Evolutionary conservation across 2,888 invertebrate species (phyloP).

Genomic region (Hypsopygia costalis): DNA sequence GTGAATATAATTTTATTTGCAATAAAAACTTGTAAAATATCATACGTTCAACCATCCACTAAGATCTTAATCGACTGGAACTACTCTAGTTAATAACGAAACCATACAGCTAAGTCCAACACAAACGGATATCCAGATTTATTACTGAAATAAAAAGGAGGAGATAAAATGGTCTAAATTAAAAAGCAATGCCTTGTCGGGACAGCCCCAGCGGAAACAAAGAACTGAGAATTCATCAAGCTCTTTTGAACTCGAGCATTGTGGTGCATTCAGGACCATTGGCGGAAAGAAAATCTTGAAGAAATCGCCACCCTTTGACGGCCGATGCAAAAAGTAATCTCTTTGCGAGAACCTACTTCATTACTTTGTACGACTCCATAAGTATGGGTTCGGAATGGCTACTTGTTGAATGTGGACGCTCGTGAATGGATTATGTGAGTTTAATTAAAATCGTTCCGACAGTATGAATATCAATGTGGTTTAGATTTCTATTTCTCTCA

Average conservation of each 20-base stretch:
- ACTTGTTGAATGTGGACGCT: constrained; percentile 66
- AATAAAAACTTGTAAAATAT: no score
- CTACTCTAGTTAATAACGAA: constrained; percentile 9
- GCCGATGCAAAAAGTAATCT: constrained; percentile 65
- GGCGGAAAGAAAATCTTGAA: constrained; percentile 69
- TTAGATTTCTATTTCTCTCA: constrained; percentile 9
- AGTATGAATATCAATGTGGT: constrained; percentile 32
- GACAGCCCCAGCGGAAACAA: constrained; percentile 74
- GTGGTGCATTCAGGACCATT: constrained; percentile 68
- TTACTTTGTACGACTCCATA: constrained; percentile 56
- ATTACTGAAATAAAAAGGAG: constrained; percentile 65
- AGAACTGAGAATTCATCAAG: constrained; percentile 75
- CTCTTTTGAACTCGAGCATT: constrained; percentile 73
- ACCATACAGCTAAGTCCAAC: constrained; percentile 25
- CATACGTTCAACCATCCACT: no score
- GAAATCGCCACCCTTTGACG: constrained; percentile 69
- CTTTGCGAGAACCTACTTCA: constrained; percentile 60
- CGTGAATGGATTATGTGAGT: constrained; percentile 56
- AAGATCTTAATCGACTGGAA: not conserved
- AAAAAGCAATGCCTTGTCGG: constrained; percentile 76
- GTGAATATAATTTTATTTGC: no score
- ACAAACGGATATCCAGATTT: constrained; percentile 57
- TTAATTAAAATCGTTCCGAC: constrained; percentile 54
- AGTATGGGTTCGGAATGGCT: constrained; percentile 52
- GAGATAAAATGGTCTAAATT: constrained; percentile 73